Conservation (phyloP, 2,797 vertebrate species). For the Schizopygopsis pylzovi region DNA sequence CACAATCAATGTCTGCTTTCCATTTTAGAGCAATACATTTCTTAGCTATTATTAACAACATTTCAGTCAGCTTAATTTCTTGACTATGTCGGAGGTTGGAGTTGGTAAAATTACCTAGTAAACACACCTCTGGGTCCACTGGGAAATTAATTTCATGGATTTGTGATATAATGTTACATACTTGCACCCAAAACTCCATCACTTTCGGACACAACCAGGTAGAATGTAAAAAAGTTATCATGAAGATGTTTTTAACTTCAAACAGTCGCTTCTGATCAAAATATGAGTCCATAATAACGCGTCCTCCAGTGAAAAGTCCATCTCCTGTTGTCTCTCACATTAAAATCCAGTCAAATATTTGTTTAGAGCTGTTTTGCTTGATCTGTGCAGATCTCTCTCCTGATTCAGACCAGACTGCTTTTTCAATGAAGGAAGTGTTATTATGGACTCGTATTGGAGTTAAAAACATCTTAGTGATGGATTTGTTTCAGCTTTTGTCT, state of each 20-base stretch:
- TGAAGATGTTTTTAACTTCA: background rate
- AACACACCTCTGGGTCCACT: background rate
- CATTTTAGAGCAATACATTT: constrained; percentile 6
- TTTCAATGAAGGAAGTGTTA: no score
- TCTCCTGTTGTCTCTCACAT: no score
- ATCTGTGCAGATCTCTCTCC: background rate
- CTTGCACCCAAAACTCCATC: background rate
- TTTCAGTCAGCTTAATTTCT: background rate
- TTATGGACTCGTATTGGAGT: background rate
- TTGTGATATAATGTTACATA: constrained; percentile 8
- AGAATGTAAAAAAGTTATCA: constrained; percentile 6
- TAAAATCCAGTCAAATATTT: background rate
- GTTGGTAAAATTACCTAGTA: constrained; percentile 10
- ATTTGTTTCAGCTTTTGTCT: background rate
- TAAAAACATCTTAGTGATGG: background rate
- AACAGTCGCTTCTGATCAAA: background rate
- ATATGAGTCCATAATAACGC: background rate
- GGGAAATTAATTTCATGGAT: no score
- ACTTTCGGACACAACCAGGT: background rate
- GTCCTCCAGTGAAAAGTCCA: background rate
- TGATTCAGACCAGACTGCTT: no score
- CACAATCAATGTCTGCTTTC: constrained; percentile 14
- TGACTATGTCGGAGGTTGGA: background rate
- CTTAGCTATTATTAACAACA: background rate
- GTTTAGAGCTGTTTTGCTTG: background rate